Conservation (phyloP, 37 sponge, comb jelly and placozoan genomes). For the Lycopodina hypogea region DNA sequence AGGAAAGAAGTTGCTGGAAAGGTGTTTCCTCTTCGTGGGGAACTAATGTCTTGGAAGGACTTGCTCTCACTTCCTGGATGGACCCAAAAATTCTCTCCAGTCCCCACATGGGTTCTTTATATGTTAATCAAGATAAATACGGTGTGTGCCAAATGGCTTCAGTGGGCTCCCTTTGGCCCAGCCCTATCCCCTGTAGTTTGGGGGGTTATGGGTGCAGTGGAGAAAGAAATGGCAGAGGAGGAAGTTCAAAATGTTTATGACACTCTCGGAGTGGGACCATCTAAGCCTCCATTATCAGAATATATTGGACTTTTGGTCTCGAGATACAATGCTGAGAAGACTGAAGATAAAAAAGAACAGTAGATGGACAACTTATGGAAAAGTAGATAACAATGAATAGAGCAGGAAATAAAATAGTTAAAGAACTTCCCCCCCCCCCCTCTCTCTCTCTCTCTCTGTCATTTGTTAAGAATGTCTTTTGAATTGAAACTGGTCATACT, state of each 20-base stretch:
- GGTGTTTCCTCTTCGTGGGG: constrained; percentile 33
- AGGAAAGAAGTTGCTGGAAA: constrained; percentile 33
- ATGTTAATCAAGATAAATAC: constrained; percentile 32
- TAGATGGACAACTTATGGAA: too few relatives aligned
- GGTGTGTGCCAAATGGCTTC: constrained; percentile 30
- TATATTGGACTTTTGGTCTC: constrained; percentile 25
- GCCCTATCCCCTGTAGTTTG: constrained; percentile 34
- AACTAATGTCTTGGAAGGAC: constrained; percentile 38
- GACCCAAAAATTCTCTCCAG: constrained; percentile 30
- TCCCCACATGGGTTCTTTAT: constrained; percentile 16
- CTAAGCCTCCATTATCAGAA: constrained; percentile 19
- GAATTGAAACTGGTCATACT: too few relatives aligned
- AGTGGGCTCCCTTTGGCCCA: constrained; percentile 65
- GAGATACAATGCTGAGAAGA: constrained; percentile 18
- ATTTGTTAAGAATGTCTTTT: too few relatives aligned
- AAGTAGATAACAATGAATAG: too few relatives aligned
- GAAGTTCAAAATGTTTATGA: constrained; percentile 2
- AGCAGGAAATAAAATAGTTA: too few relatives aligned
- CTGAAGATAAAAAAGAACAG: background rate
- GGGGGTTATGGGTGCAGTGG: too few relatives aligned
- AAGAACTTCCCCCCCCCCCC: too few relatives aligned
- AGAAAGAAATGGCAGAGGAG: background rate
- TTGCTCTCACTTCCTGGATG: constrained; percentile 51
- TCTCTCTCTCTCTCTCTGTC: too few relatives aligned
- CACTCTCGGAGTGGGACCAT: constrained; percentile 32